phyloP scores from a whole-genome alignment of 2,888 invertebrate species.

The Andrena fulva region DNA sequence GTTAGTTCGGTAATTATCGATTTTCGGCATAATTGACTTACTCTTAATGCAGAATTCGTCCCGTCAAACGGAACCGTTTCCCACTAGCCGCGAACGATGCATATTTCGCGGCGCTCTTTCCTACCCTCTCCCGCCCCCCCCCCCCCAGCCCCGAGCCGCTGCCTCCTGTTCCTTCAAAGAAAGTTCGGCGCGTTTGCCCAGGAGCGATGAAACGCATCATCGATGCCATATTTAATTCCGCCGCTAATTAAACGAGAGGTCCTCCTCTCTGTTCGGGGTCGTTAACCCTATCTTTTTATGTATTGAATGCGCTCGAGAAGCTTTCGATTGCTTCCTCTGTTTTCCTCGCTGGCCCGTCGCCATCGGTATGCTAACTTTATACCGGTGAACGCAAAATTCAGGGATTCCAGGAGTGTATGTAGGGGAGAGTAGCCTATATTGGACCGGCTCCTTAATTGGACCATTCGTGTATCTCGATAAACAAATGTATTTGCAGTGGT shows the following conservation, averaged over 20 bases:
- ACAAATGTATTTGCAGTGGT: no score
- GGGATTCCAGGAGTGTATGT: no score
- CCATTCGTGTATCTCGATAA: no score
- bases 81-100: slow-evolving; percentile 57
- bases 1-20: slow-evolving; percentile 57
- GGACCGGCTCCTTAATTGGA: no score
- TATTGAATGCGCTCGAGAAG: slow-evolving; percentile 15
- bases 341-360: background rate
- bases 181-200: slow-evolving; percentile 42
- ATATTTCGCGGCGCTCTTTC: slow-evolving; percentile 56
- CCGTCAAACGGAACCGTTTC: slow-evolving; percentile 57
- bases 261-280: slow-evolving; percentile 5
- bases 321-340: slow-evolving; percentile 7
- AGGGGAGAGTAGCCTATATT: no score
- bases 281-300: slow-evolving; percentile 51
- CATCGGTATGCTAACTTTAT: background rate
- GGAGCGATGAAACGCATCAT: slow-evolving; percentile 42
- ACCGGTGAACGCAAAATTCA: background rate
- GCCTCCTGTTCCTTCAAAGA: slow-evolving; percentile 56
- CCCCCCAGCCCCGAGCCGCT: slow-evolving; percentile 2
- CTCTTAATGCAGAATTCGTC: slow-evolving; percentile 55
- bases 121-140: background rate
- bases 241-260: slow-evolving; percentile 45
- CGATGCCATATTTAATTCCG: slow-evolving; percentile 59
- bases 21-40: slow-evolving; percentile 58